Base-by-base conservation (phyloP, 64 coral and sea anemone genomes). In the Montipora capricornis region DNA sequence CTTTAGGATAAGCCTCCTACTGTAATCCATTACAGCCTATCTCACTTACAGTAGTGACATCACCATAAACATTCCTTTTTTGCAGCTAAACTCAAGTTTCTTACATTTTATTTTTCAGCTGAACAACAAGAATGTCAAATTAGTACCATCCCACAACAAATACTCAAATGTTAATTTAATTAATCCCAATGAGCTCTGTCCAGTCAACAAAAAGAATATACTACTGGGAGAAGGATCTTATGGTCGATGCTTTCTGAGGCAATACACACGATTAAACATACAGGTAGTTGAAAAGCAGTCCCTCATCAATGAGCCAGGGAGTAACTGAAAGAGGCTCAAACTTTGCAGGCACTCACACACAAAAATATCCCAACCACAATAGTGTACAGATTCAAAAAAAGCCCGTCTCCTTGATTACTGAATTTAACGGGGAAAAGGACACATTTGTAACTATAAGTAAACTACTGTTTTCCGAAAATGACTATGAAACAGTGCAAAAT, bases 251-350 rank as follows among this genome's bases (percentile, higher is more conserved):
- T 8, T 49, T 77, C 44, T 77, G 37, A 77, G 13, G 24, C 29
- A 47, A 11, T 17, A 29, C 14, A 16, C 11, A 46, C 13, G 8
- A 16, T 46, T 47, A 77, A 46, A 77, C 5, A 13, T 77, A 77
- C 75, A 46, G 44, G 75, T 77, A 5, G 46, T 49, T 50, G 47
- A 79, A 79, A 49, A 79, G 15, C 77, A 79, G 48, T 79, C 77
- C 15, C 77, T 79, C 16, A 51, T 51, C 13, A 37, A 51, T 79
- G 47, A 79, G 1, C 77, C 77, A 79, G 47, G 5, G 77, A 47
- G 15, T 17, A 1, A 29, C 29, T 29, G 29, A 29, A 37, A 37
- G 37, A 37, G 37, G 37, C 37, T 37, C 37, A 37, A 37, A 37
- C 37, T 37, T 37, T 37, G 37, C 37, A 37, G 37, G 37, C 37